Conservation (phyloP, 2,888 invertebrate genomes). For the Diarsia mendica region DNA sequence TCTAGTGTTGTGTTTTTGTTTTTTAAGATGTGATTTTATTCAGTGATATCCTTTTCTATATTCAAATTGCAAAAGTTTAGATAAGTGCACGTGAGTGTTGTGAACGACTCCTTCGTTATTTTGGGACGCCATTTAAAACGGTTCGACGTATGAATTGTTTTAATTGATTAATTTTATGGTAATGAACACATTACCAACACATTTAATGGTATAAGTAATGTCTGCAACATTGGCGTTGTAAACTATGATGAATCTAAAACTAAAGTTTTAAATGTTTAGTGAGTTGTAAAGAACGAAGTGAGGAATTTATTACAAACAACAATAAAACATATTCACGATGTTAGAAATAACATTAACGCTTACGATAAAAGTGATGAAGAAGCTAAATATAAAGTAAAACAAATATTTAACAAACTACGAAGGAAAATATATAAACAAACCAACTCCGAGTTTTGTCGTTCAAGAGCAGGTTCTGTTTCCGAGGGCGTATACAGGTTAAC, state of each 20-base stretch:
- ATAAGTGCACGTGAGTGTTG: slow-evolving; percentile 9
- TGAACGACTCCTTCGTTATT: slow-evolving; percentile 13
- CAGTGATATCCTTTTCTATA: slow-evolving; percentile 14
- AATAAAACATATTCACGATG: not conserved
- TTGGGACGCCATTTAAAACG: not conserved
- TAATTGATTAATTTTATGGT: slow-evolving; percentile 12
- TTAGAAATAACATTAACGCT: not conserved
- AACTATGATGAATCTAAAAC: slow-evolving; percentile 33
- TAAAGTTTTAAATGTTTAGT: slow-evolving; percentile 40
- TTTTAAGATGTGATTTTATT: slow-evolving; percentile 5
- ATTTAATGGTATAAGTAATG: not conserved
- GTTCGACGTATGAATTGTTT: slow-evolving; percentile 16
- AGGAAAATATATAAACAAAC: not conserved
- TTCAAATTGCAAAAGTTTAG: slow-evolving; percentile 13
- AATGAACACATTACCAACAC: slow-evolving; percentile 16
- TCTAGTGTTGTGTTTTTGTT: slow-evolving; percentile 11
- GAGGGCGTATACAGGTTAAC: not conserved
- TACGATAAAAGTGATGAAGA: not conserved
- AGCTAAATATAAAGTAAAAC: slow-evolving; percentile 8
- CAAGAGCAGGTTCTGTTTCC: not conserved
- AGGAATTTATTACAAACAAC: slow-evolving; percentile 1
- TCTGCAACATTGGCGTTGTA: not conserved
- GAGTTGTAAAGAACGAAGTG: not conserved
- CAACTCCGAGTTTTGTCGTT: not conserved
- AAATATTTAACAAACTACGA: not conserved